Base-by-base conservation (phyloP, 2,797 vertebrate genomes). In the Tympanoctomys barrerae region DNA sequence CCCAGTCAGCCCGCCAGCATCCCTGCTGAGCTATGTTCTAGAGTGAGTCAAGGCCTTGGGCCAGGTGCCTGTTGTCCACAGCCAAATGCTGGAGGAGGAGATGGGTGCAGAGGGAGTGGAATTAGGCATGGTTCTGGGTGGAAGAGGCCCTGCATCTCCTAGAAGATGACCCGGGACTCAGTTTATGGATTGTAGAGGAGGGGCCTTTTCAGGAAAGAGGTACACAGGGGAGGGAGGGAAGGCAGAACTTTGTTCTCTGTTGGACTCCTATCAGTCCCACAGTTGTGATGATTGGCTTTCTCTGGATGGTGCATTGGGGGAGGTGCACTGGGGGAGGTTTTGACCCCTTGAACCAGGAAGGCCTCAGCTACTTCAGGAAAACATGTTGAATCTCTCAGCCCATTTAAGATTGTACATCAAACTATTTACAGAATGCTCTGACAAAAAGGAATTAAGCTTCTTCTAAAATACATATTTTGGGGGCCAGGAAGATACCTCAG, bases 341-440 rank as follows among this genome's bases (percentile, higher is more conserved):
- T 19, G 33, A 87, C 31, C 8, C 77, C 70, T 86, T 52, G 22
- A n/a, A 19, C 31, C 26, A 66, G 18, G 59, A 52, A 80, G 33
- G 54, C 46, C 66, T 59, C 88, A 68, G 46, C 36, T 90, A 46
- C 61, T 36, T 71, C 10, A 70, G 49, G 80, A 96, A 91, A 95
- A 9, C 6, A 24, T 31, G 36, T 54, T 7, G 8, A 73, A 7
- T 87, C 79, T 33, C 70, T 94, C 49, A 46, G 28, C 10, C 61
- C 91, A 26, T n/a, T 54, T 89, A 54, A 87, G 54, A 28, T 84
- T 46, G 2, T 79, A 61, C 62, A 61, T 33, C 49, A 68, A 68
- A 85, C 14, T 61, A 10, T 31, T 91, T 79, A 36, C 8, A 75
- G 85, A 91, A 46, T 70, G 1, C 18, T 83, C 14, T 31, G 24